Evolutionary conservation across 2,113 vertebrate species (phyloP).

Genomic region (Chrysochloris asiatica): DNA sequence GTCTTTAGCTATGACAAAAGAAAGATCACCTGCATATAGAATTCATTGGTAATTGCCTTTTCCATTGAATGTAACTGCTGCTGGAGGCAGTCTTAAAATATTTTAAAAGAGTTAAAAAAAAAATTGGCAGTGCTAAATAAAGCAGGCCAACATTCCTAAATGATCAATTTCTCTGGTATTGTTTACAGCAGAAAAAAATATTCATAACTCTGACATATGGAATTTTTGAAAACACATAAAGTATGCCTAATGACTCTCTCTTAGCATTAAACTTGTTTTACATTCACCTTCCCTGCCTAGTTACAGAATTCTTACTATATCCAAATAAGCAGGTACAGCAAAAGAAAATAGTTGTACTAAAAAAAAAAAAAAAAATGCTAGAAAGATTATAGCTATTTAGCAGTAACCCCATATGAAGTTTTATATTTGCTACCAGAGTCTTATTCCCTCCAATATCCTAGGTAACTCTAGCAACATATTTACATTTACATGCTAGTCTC

Average conservation of each 20-base stretch:
- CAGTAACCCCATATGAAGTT: background rate
- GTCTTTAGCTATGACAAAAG: constrained; percentile 63
- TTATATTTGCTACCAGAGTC: background rate
- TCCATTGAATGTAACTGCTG: constrained; percentile 65
- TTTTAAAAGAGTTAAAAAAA: constrained; percentile 68
- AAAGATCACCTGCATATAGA: constrained; percentile 65
- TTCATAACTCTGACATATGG: background rate
- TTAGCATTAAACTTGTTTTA: background rate
- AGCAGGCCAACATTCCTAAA: constrained; percentile 24
- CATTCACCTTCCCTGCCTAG: background rate
- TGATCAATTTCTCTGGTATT: constrained; percentile 24
- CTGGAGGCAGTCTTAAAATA: constrained; percentile 66
- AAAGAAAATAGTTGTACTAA: background rate
- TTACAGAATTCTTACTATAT: background rate
- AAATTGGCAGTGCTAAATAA: constrained; percentile 42
- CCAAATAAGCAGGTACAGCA: background rate
- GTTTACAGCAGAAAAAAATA: constrained; percentile 40
- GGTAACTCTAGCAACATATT: background rate
- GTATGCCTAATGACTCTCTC: background rate
- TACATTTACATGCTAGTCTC: background rate
- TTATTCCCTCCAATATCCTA: background rate
- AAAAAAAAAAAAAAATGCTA: no score
- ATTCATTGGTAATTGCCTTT: constrained; percentile 74
- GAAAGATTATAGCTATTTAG: background rate
- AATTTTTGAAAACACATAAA: constrained; percentile 15